Percentiles rank a stretch among this genome's conserved stretches.
phyloP scores from a whole-genome alignment of 2,888 invertebrate genomes.

The Acronicta alni region DNA sequence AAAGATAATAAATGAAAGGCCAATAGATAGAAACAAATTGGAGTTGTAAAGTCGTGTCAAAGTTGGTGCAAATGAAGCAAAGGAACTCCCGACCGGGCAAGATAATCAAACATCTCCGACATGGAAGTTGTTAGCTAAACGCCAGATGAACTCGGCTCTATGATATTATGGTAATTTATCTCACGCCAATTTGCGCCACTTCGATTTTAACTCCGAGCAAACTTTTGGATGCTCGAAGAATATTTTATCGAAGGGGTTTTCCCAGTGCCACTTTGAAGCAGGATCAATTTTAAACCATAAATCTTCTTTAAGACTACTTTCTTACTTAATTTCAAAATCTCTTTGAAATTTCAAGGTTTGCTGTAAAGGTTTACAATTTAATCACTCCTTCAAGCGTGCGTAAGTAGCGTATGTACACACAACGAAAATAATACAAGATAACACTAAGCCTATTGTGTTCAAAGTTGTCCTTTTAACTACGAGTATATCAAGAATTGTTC shows the following conservation, averaged over 20 bases:
- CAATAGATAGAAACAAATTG: conserved; percentile 61
- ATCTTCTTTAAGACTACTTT: conserved; percentile 60
- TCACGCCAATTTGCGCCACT: conserved; percentile 81
- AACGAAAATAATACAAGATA: conserved; percentile 81
- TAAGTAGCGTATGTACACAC: conserved; percentile 73
- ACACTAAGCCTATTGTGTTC: conserved; percentile 83
- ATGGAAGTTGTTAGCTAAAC: conserved; percentile 83
- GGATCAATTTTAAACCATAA: conserved; percentile 72
- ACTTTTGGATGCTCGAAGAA: conserved; percentile 74
- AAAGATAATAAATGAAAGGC: conserved; percentile 31
- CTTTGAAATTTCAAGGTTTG: conserved; percentile 64
- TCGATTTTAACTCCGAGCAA: conserved; percentile 79
- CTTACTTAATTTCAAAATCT: conserved; percentile 60
- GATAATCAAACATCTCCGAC: conserved; percentile 84
- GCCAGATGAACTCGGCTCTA: conserved; percentile 85
- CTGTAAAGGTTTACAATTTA: conserved; percentile 60
- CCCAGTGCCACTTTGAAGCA: conserved; percentile 62
- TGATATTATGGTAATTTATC: conserved; percentile 88
- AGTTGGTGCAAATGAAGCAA: conserved; percentile 82
- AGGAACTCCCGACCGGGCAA: conserved; percentile 73
- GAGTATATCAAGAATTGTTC: conserved; percentile 78
- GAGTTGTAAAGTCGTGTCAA: conserved; percentile 63
- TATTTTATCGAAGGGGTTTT: conserved; percentile 69
- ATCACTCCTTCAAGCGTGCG: conserved; percentile 62
- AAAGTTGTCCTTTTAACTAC: conserved; percentile 77